Evolutionary conservation across 23 tunicate genomes (phyloP).

Genomic region (Oikopleura vanhoeffeni): DNA sequence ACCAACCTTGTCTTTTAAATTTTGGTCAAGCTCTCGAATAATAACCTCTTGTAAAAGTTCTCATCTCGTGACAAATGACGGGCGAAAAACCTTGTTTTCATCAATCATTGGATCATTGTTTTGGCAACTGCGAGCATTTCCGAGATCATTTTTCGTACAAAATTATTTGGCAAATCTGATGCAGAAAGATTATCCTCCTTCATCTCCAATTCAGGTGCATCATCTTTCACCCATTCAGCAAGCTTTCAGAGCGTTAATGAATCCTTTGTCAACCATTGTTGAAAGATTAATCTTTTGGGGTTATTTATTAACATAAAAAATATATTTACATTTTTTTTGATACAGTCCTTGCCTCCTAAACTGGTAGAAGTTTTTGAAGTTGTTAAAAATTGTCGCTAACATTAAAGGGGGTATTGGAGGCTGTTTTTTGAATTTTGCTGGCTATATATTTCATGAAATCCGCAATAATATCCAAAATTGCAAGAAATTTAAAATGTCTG

Average conservation of each 20-base stretch:
- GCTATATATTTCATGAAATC: no score
- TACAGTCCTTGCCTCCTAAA: no score
- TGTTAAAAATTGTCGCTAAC: no score
- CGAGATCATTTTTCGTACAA: constrained; percentile 77
- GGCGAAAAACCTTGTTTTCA: constrained; percentile 43
- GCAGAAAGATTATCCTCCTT: constrained; percentile 64
- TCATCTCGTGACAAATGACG: constrained; percentile 67
- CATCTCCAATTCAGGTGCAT: constrained; percentile 77
- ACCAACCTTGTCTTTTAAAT: constrained; percentile 62
- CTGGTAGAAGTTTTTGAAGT: no score
- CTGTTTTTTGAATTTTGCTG: no score
- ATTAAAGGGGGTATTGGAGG: no score
- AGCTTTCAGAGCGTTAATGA: constrained; percentile 44
- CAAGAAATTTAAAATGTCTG: no score
- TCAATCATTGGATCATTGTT: constrained; percentile 47
- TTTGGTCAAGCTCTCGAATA: not conserved
- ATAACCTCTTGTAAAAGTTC: constrained; percentile 27
- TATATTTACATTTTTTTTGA: no score
- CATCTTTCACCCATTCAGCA: constrained; percentile 53
- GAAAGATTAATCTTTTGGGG: constrained; percentile 30
- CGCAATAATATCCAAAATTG: no score
- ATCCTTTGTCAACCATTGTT: constrained; percentile 47
- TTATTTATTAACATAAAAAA: no score
- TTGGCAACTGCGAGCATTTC: constrained; percentile 75
- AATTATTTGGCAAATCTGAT: constrained; percentile 69